A percentile compares a stretch with the other conserved stretches of the same genome.
These are phyloP conservation scores for Venustaconcha ellipsiformis DNA, from an alignment of 1,140 invertebrate species.

Conservation along the genomic window DNA sequence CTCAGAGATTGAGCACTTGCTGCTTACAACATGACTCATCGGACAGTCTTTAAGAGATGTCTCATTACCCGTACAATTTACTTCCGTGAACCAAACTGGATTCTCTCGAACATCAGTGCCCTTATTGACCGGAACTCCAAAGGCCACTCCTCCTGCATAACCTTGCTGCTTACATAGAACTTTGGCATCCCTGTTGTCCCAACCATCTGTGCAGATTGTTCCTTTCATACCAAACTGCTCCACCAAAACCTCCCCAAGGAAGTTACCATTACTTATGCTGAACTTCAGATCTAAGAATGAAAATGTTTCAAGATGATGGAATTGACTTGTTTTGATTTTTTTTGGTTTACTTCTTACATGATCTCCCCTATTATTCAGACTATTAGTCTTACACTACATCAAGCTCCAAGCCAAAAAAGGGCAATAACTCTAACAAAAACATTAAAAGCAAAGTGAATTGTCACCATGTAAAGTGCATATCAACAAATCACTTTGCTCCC, in stretches of 20 bases:
- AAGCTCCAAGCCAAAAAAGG: no score
- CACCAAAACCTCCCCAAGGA: constrained; percentile 43
- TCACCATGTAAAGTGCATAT: not conserved
- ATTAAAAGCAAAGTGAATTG: not conserved
- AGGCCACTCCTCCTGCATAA: constrained; percentile 42
- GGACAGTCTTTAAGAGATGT: constrained; percentile 37
- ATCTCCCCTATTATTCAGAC: not conserved
- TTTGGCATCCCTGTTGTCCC: constrained; percentile 48
- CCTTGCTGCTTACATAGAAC: constrained; percentile 44
- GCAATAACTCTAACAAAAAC: no score
- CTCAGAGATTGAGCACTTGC: constrained; percentile 36
- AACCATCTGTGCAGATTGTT: constrained; percentile 47
- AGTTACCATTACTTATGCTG: constrained; percentile 26
- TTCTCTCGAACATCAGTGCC: constrained; percentile 20
- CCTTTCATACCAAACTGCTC: constrained; percentile 45
- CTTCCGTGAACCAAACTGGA: constrained; percentile 42
- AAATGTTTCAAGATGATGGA: not conserved
- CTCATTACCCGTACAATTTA: constrained; percentile 41
- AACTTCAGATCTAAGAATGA: constrained; percentile 39
- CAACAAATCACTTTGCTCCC: no score
- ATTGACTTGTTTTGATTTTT: not conserved
- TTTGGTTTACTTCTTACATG: not conserved
- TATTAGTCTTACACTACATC: not conserved
- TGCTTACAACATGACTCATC: constrained; percentile 26
- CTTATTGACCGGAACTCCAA: constrained; percentile 36